Percentiles rank a stretch among this genome's conserved stretches.
phyloP scores from a whole-genome alignment of 2,888 invertebrate genomes.

The Cartodere bifasciata region DNA sequence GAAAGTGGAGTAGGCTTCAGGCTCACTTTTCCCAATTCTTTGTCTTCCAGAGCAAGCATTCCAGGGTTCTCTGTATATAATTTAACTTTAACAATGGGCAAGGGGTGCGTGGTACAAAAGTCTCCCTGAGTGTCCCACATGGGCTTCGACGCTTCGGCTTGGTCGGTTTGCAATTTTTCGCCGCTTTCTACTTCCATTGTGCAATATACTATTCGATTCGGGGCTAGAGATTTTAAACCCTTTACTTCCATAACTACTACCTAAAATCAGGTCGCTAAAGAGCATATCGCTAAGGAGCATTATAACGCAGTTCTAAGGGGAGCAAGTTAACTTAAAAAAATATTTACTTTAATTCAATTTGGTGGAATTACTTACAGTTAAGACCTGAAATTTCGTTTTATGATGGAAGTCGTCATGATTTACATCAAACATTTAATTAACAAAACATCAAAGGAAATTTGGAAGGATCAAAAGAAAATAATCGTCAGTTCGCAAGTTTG shows the following conservation, averaged over 20 bases:
- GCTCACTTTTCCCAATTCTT: slow-evolving; percentile 90
- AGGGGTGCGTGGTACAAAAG: slow-evolving; percentile 93
- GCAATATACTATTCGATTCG: slow-evolving; percentile 97
- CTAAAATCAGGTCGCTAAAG: slow-evolving; percentile 38
- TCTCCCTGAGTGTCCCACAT: slow-evolving; percentile 99
- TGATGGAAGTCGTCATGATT: no score
- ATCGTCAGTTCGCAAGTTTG: no score
- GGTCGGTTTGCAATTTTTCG: slow-evolving; percentile 97
- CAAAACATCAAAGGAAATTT: no score
- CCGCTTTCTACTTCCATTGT: slow-evolving; percentile 99
- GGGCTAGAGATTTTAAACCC: slow-evolving; percentile 89
- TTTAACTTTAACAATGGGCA: slow-evolving; percentile 96
- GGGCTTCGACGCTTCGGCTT: slow-evolving; percentile 97
- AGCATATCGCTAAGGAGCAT: no score
- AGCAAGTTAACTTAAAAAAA: no score
- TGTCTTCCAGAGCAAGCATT: slow-evolving; percentile 96
- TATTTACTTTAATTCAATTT: no score
- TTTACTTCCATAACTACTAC: slow-evolving; percentile 99
- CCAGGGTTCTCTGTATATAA: slow-evolving; percentile 95
- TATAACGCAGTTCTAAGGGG: no score
- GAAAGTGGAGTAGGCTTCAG: slow-evolving; percentile 78
- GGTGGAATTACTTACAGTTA: no score
- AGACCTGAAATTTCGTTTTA: no score
- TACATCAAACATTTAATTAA: no score
- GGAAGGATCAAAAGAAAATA: no score